Conservation (phyloP, 2,888 invertebrate genomes). For the Drosophila nr. perissopoda region DNA sequence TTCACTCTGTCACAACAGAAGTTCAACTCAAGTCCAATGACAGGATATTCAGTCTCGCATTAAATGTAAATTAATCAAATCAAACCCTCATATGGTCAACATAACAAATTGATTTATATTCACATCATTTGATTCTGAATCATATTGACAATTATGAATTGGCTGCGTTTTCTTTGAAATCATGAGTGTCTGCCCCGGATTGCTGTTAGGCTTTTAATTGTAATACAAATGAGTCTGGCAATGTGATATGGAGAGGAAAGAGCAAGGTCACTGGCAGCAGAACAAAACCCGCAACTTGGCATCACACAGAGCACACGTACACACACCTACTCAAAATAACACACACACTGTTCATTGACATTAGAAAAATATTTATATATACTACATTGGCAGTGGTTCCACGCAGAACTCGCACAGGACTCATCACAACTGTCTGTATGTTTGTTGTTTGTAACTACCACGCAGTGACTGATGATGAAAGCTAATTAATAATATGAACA, state of each 20-base stretch:
- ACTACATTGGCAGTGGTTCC: constrained; percentile 9
- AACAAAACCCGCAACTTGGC: constrained; percentile 8
- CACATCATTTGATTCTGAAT: constrained; percentile 24
- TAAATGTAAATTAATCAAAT: constrained; percentile 16
- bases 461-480: constrained; percentile 4
- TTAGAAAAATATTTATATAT: background rate
- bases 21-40: constrained; percentile 34
- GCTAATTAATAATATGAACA: constrained; percentile 23
- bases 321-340: background rate
- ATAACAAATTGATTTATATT: constrained; percentile 30
- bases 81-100: constrained; percentile 8
- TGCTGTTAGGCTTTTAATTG: constrained; percentile 28
- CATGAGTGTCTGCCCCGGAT: background rate
- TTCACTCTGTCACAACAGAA: constrained; percentile 6
- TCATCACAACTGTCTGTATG: background rate
- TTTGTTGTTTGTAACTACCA: background rate
- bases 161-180: background rate
- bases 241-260: background rate
- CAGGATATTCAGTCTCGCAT: constrained; percentile 25
- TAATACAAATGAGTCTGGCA: constrained; percentile 11
- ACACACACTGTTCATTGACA: constrained; percentile 3
- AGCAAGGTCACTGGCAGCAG: constrained; percentile 41
- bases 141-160: constrained; percentile 17
- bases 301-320: background rate
- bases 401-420: constrained; percentile 1